These are phyloP conservation scores for Rhagium mordax DNA, from an alignment of 2,888 invertebrate species.

Conservation along the genomic window DNA sequence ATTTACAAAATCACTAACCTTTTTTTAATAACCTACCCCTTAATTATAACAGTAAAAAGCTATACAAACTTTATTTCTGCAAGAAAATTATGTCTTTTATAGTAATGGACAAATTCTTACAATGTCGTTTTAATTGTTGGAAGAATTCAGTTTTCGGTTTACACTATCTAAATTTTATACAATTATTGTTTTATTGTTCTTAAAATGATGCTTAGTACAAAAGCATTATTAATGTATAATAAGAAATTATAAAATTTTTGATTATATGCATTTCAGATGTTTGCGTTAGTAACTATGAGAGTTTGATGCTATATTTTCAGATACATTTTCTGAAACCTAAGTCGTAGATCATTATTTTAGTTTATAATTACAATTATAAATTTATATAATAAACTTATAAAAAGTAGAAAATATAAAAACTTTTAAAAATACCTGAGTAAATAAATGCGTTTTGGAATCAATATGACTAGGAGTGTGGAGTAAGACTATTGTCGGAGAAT, in stretches of 20 bases:
- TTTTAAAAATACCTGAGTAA: slow-evolving; percentile 29
- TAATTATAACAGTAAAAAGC: slow-evolving; percentile 51
- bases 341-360: not conserved
- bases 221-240: slow-evolving; percentile 23
- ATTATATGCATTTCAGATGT: slow-evolving; percentile 26
- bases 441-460: slow-evolving; percentile 28
- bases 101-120: slow-evolving; percentile 30
- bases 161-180: slow-evolving; percentile 20
- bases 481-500: slow-evolving; percentile 42
- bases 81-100: slow-evolving; percentile 26
- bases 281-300: slow-evolving; percentile 21
- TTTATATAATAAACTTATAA: slow-evolving; percentile 9
- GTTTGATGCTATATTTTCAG: slow-evolving; percentile 3
- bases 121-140: slow-evolving; percentile 29
- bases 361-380: not conserved
- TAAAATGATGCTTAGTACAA: slow-evolving; percentile 24
- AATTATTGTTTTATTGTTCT: slow-evolving; percentile 29
- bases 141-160: slow-evolving; percentile 16
- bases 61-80: slow-evolving; percentile 42
- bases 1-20: slow-evolving; percentile 58
- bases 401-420: slow-evolving; percentile 8
- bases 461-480: slow-evolving; percentile 21
- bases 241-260: slow-evolving; percentile 4
- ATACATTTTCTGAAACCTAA: slow-evolving; percentile 23
- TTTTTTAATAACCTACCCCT: slow-evolving; percentile 45